Percentiles rank a stretch among this genome's conserved stretches.
Evolutionary conservation across 2,888 invertebrate genomes (phyloP).

Genomic region (Euzophera pinguis): DNA sequence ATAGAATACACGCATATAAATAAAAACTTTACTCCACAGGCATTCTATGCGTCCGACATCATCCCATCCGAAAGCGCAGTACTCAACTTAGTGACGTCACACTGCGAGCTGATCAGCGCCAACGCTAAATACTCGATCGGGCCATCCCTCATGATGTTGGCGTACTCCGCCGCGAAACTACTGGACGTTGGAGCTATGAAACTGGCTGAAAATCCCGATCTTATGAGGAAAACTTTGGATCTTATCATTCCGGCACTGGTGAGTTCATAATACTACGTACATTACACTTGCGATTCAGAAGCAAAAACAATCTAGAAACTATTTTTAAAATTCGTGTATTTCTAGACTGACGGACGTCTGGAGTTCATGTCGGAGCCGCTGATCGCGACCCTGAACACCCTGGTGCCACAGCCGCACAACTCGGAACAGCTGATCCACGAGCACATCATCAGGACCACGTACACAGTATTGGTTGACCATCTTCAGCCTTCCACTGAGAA

Average conservation of each 20-base stretch:
- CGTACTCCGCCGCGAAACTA: conserved; percentile 65
- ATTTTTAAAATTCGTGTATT: no score
- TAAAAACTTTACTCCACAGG: conserved; percentile 58
- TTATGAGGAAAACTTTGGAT: conserved; percentile 82
- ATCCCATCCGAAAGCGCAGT: conserved; percentile 92
- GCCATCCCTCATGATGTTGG: conserved; percentile 65
- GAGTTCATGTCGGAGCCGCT: conserved; percentile 69
- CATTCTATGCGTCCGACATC: conserved; percentile 86
- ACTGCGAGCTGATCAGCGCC: conserved; percentile 68
- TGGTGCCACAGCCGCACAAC: conserved; percentile 56
- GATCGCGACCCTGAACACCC: conserved; percentile 51
- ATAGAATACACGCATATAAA: no score
- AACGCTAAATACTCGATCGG: conserved; percentile 62
- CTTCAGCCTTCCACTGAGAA: conserved; percentile 68
- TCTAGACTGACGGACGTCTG: conserved; percentile 67
- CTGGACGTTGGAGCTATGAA: conserved; percentile 61
- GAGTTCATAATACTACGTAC: no score
- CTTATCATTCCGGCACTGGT: conserved; percentile 87
- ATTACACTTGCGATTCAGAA: no score
- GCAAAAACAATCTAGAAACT: no score
- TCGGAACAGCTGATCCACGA: conserved; percentile 68
- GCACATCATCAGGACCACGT: conserved; percentile 65
- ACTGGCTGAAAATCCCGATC: conserved; percentile 79
- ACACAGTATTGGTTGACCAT: conserved; percentile 63
- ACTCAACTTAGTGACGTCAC: conserved; percentile 82